Evolutionary conservation across 2,888 invertebrate genomes (phyloP).

Genomic region (Lutraria lutraria): DNA sequence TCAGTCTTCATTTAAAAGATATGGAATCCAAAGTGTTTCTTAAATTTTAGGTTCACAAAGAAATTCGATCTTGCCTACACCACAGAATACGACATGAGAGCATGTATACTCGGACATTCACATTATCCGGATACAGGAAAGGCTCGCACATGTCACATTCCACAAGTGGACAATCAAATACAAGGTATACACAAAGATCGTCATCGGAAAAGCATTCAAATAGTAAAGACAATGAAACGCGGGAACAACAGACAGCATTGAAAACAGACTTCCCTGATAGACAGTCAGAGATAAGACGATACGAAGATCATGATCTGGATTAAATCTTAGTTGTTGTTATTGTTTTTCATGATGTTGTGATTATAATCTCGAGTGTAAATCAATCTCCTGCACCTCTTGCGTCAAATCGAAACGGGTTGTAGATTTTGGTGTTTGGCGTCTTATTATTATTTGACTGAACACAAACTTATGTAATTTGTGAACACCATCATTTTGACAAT

Average conservation of each 20-base stretch:
- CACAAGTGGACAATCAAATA: constrained; percentile 8
- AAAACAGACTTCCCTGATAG: background rate
- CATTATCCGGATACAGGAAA: constrained; percentile 52
- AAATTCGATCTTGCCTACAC: constrained; percentile 55
- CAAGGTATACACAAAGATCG: background rate
- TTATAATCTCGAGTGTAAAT: too few relatives aligned
- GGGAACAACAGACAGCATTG: background rate
- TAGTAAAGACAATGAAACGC: background rate
- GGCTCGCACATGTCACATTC: constrained; percentile 44
- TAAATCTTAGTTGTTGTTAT: too few relatives aligned
- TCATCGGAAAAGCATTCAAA: background rate
- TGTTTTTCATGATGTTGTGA: too few relatives aligned
- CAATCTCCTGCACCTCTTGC: too few relatives aligned
- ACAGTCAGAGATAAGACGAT: background rate
- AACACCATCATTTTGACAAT: too few relatives aligned
- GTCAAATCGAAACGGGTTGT: too few relatives aligned
- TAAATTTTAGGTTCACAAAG: constrained; percentile 57
- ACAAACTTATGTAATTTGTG: too few relatives aligned
- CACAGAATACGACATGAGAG: constrained; percentile 38
- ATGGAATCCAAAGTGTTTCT: too few relatives aligned
- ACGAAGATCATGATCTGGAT: too few relatives aligned
- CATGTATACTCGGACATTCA: constrained; percentile 50
- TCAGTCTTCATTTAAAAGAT: too few relatives aligned
- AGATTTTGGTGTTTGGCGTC: too few relatives aligned
- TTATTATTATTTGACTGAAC: too few relatives aligned